Conservation (phyloP, 2,797 vertebrate genomes). For the Meriones psammophilus region DNA sequence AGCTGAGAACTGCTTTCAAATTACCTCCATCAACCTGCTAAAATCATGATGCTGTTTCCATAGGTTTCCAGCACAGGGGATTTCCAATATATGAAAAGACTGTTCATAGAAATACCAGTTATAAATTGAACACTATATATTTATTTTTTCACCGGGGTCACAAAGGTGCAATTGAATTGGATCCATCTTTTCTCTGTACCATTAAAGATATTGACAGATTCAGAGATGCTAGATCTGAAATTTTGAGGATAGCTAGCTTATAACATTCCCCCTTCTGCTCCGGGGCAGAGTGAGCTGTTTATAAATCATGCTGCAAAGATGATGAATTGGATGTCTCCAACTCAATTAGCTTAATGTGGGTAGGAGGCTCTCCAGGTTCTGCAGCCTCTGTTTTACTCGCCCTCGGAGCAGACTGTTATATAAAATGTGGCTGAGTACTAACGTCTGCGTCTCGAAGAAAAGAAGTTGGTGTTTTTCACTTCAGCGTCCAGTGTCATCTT, state of each 20-base stretch:
- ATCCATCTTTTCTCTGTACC: slow-evolving; percentile 57
- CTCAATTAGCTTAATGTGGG: slow-evolving; percentile 81
- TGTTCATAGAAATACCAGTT: slow-evolving; percentile 47
- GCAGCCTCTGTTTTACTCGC: slow-evolving; percentile 68
- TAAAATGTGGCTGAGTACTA: slow-evolving; percentile 76
- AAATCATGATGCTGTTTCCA: slow-evolving; percentile 55
- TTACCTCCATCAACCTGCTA: slow-evolving; percentile 52
- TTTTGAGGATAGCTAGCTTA: slow-evolving; percentile 73
- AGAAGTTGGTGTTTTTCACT: slow-evolving; percentile 65
- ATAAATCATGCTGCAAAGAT: slow-evolving; percentile 83
- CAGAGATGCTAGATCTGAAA: slow-evolving; percentile 66
- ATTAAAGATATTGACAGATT: slow-evolving; percentile 72
- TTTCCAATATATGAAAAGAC: slow-evolving; percentile 28
- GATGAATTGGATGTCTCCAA: slow-evolving; percentile 82
- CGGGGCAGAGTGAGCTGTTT: slow-evolving; percentile 79
- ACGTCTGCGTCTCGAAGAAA: slow-evolving; percentile 48
- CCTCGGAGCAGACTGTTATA: slow-evolving; percentile 64
- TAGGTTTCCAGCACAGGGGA: slow-evolving; percentile 1
- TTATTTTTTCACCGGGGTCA: slow-evolving; percentile 65
- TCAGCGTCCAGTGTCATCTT: slow-evolving; percentile 27
- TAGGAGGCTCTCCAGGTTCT: slow-evolving; percentile 79
- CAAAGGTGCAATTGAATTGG: slow-evolving; percentile 39
- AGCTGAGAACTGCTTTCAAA: slow-evolving; percentile 63
- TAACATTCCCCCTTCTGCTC: slow-evolving; percentile 80
- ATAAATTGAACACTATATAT: slow-evolving; percentile 56